Base-by-base conservation (phyloP, 2,113 vertebrate species). In the Turdus rufiventris region DNA sequence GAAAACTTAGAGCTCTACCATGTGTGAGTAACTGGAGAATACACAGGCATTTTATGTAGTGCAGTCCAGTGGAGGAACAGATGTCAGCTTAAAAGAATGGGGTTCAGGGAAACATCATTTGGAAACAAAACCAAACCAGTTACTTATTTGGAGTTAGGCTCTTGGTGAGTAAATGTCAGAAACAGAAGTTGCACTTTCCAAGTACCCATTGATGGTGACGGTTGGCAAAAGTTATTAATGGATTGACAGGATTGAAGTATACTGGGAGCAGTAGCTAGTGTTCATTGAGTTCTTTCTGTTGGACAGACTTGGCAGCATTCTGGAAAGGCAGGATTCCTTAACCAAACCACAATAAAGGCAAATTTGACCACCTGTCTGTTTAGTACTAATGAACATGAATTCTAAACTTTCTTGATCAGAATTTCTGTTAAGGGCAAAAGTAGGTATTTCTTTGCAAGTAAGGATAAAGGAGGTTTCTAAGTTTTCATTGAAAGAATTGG, bases 81-180 rank as follows among this genome's bases (percentile, higher is more conserved):
- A 76, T 91, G 66, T 79, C 71, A 94, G 38, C 74, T 65, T 85
- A 62, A 91, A 96, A 89, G 66, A 94, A 88, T 38, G 68, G 45
- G 6, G 53, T 82, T 79, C 74, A 76, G 62, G 29, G 73, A 89
- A 79, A 38, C 54, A 85, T 85, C 14, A 20, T 89, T 79, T 92
- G 81, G 77, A 76, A 92, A 76, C 43, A 75, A 89, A 91, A 82
- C 4, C 68, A 91, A 92, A 74, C 34, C 54, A 92, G 19, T 66
- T 10, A 66, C 28, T 16, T 87, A 36, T 57, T 85, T 87, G 68
- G 81, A 93, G n/a, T 82, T 81, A 43, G 31, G 38, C 31, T 93
- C 7, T 87, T 73, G 24, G 33, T 72, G 42, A 91, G 45, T 84
- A 72, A 67, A 50, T 63, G 43, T 61, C 61, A 81, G 68, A 81